Evolutionary conservation across 2,797 vertebrate species (phyloP), one percentile per base, ranked within the genome.

Genomic region (Semotilus atromaculatus): DNA sequence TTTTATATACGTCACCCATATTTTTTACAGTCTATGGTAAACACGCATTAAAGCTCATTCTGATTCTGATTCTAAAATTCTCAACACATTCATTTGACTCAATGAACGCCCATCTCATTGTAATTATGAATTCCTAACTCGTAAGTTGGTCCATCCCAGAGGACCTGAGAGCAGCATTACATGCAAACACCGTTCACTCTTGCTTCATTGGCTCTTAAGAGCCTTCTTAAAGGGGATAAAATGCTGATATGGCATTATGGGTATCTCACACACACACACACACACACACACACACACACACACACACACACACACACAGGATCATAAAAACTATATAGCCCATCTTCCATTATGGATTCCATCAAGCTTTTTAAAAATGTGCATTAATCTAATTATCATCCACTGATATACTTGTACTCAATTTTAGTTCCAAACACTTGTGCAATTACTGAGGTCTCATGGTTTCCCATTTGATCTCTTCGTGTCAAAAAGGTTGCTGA

Each of bases 161-260:
- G 26, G 71, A 79, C 26, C 58, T 79, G 58, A 64, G 58, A 64
- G 40, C 40, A 66, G 26, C 58, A 79, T 79, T 66, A 79, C 76
- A 66, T 48, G 60, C 76, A 66, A 45, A 62, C 76, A 13, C 38
- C 0, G 6, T 31, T 31, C 76, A 19, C 10, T 64, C 38, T 18
- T 86, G 81, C 84, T 81, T 51, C 80, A 72, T 21, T 74, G 81
- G 67, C 62, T 75, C 66, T 79, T 86, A 88, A 86, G 53, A 83
- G 84, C 72, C 81, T 73, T 55, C 66, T 84, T 79, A 82, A 79
- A 68, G 14, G 73, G 45, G 64, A 18, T 81, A 83, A 88, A 86
- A 85, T 55, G 88, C 88, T 89, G 88, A 89, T 82, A 82, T 58
- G 45, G 79, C 88, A 83, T 55, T 81, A 38, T 53, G 18, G 14